Evolutionary conservation across 2,888 invertebrate species (phyloP), one percentile per base, ranked within the genome.

Genomic region (Drosophila mayaguana): DNA sequence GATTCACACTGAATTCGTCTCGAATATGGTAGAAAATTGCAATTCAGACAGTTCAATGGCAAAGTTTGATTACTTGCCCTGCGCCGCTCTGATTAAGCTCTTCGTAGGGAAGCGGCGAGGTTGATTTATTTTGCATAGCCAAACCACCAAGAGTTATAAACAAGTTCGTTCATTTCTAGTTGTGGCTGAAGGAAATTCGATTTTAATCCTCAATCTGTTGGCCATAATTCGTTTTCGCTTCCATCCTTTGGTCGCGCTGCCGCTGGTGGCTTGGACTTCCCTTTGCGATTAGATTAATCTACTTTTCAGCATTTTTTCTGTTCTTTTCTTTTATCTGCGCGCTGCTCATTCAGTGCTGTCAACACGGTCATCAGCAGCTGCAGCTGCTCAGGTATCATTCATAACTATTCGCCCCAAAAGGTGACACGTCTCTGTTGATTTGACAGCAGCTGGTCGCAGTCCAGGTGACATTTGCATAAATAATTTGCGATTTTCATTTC

Each of bases 171-270:
- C 32, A 43, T 28, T 43, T 48, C n/a, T 34, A 51, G 28, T 36
- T 38, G 14, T 36, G 65, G 34, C 51, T 36, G 18, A 16, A 1
- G 45, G 25, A 45, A 67, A 67, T 68, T 50, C 34, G 22, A 53
- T 71, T 54, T 16, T 14, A 34, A 63, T 32, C 34, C 4, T 9
- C 46, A 71, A 25, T 63, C 51, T 71, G 55, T 50, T 57, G 20
- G 36, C 43, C 56, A 79, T 84, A 82, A 84, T 72, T 81, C 67
- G 75, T 72, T 84, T 75, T 75, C 55, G 40, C 51, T 53, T 36
- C 46, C 22, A 55, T 60, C 72, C 65, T 67, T 70, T 72, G 75
- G 43, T 71, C 56, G 38, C 75, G 59, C 45, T 66, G 65, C 54
- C 68, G 62, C 56, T 70, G 67, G 63, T 72, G 68, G 69, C 67